Base-by-base conservation (phyloP, 64 coral and sea anemone species). In the Hydrozoanthus tunicans region DNA sequence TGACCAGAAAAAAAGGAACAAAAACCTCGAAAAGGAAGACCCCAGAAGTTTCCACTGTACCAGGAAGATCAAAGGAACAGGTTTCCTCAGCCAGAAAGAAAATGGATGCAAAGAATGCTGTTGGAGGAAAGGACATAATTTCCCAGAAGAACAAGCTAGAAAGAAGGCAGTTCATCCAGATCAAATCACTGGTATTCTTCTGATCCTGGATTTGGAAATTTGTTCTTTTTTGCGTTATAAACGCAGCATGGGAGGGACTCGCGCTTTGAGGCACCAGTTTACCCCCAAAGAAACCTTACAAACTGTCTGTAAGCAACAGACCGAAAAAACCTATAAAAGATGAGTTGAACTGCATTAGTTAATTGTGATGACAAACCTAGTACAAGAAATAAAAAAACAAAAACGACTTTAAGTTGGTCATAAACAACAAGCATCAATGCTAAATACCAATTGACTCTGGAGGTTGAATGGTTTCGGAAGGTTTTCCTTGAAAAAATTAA, bases 251-350 rank as follows among this genome's bases (percentile, higher is more conserved):
- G 92, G 13, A 93, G 64, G 6, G 92, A 77, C 4, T 81, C 9
- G 8, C 92, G 61, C 53, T 73, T 89, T 23, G n/a, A 73, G 20
- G 72, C 76, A 15, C 77, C 92, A 5, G 53, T 86, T 5, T 74
- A 93, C 12, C 58, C 13, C 92, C 92, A 93, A 73, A 93, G 9
- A 14, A 89, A 72, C 6, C 81, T 26, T 52, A 67, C 73, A 93
- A 93, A 93, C 65, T 93, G 92, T 3, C 92, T 77, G 32, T 93
- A 89, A 9, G 93, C 93, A 82, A 94, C 93, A 85, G 93, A 94
- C 51, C 80, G 90, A 60, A 79, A 90, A 77, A 90, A 86, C 73
- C 80, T 89, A 77, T 25, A 75, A 84, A 59, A 93, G 79, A 75
- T 75, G 72, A 75, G 72, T n/a, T 63, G n/a, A 75, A 75, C 3